phyloP scores from a whole-genome alignment of 2,113 vertebrate genomes.

The Bubo scandiacus region DNA sequence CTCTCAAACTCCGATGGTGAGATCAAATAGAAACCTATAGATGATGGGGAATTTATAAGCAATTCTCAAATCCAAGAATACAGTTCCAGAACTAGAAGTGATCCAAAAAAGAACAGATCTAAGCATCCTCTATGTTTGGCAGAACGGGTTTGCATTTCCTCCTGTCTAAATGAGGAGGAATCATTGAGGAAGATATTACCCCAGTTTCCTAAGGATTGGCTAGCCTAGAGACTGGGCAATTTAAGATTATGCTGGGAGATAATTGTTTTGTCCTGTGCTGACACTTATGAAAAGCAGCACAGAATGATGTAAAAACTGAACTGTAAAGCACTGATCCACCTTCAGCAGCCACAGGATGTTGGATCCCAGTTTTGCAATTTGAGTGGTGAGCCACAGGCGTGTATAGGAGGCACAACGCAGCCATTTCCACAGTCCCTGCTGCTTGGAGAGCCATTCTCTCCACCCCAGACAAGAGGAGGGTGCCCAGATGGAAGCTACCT shows the following conservation, averaged over 20 bases:
- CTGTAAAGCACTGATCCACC: background rate
- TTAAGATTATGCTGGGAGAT: background rate
- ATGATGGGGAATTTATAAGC: background rate
- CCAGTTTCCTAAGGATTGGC: background rate
- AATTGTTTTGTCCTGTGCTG: background rate
- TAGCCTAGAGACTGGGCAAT: background rate
- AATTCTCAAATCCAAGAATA: background rate
- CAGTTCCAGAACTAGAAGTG: background rate
- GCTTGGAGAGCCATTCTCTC: background rate
- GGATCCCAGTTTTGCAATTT: background rate
- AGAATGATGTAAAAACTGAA: background rate
- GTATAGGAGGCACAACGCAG: background rate
- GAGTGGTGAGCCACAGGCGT: background rate
- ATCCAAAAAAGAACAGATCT: background rate
- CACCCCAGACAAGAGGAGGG: background rate
- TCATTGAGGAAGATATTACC: background rate
- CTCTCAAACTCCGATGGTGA: conserved; percentile 97
- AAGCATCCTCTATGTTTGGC: background rate
- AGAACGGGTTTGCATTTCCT: background rate
- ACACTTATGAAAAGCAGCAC: background rate
- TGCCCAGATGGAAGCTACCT: background rate
- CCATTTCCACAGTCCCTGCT: background rate
- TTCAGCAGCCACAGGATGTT: background rate
- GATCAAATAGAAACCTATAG: conserved; percentile 93
- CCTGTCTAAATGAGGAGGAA: background rate